Evolutionary conservation across 2,888 invertebrate genomes (phyloP).

Genomic region (Nasonia oneida): DNA sequence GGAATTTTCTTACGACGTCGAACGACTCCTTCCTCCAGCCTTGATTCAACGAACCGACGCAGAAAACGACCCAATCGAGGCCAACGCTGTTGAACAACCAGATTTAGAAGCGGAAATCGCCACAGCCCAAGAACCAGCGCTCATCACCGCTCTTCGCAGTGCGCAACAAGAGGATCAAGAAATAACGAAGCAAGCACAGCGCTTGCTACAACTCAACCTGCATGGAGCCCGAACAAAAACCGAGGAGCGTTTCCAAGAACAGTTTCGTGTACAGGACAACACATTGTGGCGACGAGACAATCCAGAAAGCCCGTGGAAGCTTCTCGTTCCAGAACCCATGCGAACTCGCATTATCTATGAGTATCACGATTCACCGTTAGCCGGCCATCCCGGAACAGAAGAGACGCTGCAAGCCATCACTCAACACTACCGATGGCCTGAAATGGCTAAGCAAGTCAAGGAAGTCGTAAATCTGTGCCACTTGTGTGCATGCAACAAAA

Average conservation of each 20-base stretch:
- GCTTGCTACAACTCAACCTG: background rate
- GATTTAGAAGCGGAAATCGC: too few relatives aligned
- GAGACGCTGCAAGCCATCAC: background rate
- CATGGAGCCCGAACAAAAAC: too few relatives aligned
- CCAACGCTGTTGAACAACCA: conserved; percentile 11
- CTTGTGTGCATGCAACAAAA: background rate
- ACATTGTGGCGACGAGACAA: background rate
- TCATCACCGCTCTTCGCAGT: too few relatives aligned
- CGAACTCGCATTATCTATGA: background rate
- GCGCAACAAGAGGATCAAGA: background rate
- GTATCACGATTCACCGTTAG: conserved; percentile 26
- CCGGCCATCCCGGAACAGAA: too few relatives aligned
- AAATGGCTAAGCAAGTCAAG: background rate
- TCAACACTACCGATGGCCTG: background rate
- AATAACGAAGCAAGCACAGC: background rate
- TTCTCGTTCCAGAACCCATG: background rate
- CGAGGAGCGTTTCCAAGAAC: background rate
- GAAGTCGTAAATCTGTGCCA: background rate
- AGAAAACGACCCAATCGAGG: background rate
- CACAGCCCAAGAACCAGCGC: too few relatives aligned
- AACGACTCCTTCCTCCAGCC: conserved; percentile 11
- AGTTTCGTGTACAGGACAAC: background rate
- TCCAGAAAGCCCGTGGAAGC: background rate
- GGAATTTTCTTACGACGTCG: background rate
- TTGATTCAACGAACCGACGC: conserved; percentile 17